Conservation (phyloP, 2,888 invertebrate genomes). For the Ommatoiulus sabulosus region DNA sequence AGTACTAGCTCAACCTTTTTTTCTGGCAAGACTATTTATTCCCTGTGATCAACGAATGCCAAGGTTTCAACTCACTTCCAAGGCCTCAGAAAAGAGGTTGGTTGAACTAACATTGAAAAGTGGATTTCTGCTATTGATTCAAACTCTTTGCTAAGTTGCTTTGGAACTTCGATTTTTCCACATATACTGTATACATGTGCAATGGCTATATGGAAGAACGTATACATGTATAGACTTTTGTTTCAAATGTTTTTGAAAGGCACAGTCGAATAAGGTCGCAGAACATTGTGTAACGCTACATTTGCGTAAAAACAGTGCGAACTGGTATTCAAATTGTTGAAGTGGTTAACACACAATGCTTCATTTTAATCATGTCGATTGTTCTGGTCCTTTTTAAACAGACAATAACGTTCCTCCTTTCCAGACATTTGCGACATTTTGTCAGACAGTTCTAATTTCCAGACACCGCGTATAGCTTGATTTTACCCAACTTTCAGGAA, state of each 20-base stretch:
- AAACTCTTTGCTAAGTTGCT: no score
- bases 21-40: background rate
- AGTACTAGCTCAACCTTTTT: background rate
- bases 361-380: background rate
- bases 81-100: no score
- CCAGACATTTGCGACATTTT: background rate
- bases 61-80: no score
- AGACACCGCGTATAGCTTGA: background rate
- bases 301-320: background rate
- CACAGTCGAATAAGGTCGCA: no score
- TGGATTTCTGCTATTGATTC: no score
- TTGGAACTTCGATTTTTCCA: no score
- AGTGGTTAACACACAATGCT: conserved; percentile 16
- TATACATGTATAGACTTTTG: no score
- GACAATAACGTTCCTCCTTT: background rate
- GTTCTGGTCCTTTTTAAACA: background rate
- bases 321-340: background rate
- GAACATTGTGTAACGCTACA: no score
- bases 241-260: no score
- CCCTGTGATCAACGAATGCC: background rate
- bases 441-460: background rate
- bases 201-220: no score
- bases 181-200: no score
- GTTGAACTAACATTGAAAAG: no score
- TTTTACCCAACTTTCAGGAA: background rate